A percentile compares a stretch with the other conserved stretches of the same genome.
These are phyloP conservation scores for Thomomys bottae DNA, from an alignment of 2,113 vertebrate genomes.

Conservation along the genomic window DNA sequence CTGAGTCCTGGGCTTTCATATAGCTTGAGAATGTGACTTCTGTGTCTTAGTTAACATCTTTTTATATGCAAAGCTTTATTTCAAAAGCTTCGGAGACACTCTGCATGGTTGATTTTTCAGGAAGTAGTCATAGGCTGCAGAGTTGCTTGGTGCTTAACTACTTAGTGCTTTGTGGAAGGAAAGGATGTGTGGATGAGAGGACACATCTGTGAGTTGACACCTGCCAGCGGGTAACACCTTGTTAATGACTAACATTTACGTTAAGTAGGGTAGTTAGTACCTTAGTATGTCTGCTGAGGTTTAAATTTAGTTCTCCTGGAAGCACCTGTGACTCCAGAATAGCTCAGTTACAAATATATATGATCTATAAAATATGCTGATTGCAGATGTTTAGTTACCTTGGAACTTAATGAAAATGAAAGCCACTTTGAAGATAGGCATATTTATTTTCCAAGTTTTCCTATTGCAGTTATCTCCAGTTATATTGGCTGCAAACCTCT, in stretches of 20 bases:
- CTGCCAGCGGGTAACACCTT: neutral
- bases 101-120: slow-evolving; percentile 22
- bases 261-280: neutral
- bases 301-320: slow-evolving; percentile 45
- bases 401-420: slow-evolving; percentile 39
- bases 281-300: neutral
- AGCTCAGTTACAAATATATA: neutral
- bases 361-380: slow-evolving; percentile 41
- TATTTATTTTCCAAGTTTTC: neutral
- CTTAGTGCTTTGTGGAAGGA: neutral
- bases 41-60: neutral
- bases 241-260: neutral
- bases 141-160: neutral
- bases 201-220: neutral
- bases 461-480: neutral
- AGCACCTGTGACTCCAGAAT: slow-evolving; percentile 24
- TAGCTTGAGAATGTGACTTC: neutral
- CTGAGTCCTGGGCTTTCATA: neutral
- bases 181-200: neutral
- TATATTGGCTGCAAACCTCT: neutral
- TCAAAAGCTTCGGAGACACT: neutral
- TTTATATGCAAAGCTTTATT: neutral
- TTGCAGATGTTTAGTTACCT: slow-evolving; percentile 33
- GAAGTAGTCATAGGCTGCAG: neutral
- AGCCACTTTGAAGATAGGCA: neutral